Base-by-base conservation (phyloP, 2,797 vertebrate species). In the Sebastes dallii region DNA sequence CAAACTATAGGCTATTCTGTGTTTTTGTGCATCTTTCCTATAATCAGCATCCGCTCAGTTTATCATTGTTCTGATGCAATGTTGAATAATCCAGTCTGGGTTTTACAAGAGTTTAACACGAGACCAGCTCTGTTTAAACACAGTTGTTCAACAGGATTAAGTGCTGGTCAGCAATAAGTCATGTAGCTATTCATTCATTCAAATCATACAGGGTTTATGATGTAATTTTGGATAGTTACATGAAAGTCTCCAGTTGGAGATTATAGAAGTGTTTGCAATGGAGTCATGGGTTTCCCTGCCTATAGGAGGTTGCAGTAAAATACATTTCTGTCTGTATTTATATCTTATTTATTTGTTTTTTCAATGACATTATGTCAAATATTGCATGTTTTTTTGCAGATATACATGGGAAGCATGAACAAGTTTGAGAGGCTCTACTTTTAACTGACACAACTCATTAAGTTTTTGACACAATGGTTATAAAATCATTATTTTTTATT, bases 51-150 rank as follows among this genome's bases (percentile, higher is more conserved):
- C 72, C 9, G 11, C 10, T 56, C 50, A n/a, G n/a, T 75, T 56
- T 27, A 5, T 72, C 5, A 1, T 59, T 10, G 18, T 30, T 30
- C 1, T 56, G 24, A 64, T 61, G 14, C 10, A 5, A 1, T 59
- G 29, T 32, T 11, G 4, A 62, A 60, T 30, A 18, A 83, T 39
- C 22, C 52, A 4, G 3, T 50, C 4, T 39, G n/a, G 29, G 36
- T 7, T 70, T 34, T 8, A 0, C 61, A 61, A 18, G 20, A 12
- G 85, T 73, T 88, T 77, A 79, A 79, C 8, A 14, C 50, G 30
- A 75, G 4, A 54, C 3, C 13, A 36, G 4, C 46, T 58, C 25
- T 34, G 12, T 29, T 81, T 58, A 55, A 30, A n/a, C 27, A 10
- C 20, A 13, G 4, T 58, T 46, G 66, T 42, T 13, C 13, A 46